Evolutionary conservation across 2,888 invertebrate species (phyloP).

Genomic region (Clostera curtula): DNA sequence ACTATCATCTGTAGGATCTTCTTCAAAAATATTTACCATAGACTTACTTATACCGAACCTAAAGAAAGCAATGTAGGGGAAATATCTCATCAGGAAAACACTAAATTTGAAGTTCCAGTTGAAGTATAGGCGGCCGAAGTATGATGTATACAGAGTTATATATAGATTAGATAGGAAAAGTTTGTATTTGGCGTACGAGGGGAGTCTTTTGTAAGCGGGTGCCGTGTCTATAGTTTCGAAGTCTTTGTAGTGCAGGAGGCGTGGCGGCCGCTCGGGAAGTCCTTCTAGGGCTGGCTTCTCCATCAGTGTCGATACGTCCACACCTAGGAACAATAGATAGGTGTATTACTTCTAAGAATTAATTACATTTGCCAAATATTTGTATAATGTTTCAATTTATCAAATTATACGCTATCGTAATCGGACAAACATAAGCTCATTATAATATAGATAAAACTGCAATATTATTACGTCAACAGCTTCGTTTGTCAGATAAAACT

Average conservation of each 20-base stretch:
- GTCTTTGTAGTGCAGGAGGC: conserved; percentile 51
- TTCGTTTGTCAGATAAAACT: too few species aligned
- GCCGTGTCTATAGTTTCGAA: conserved; percentile 52
- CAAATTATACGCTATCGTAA: too few species aligned
- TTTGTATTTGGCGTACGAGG: conserved; percentile 37
- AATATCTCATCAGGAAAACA: conserved; percentile 77
- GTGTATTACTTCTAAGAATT: neutral
- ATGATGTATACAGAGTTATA: conserved; percentile 47
- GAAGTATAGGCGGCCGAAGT: conserved; percentile 74
- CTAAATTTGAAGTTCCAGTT: conserved; percentile 76
- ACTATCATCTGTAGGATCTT: conserved; percentile 46
- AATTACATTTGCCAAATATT: too few species aligned
- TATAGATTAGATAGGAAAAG: conserved; percentile 29
- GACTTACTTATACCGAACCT: conserved; percentile 77
- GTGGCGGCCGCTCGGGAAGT: conserved; percentile 29
- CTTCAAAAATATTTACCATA: conserved; percentile 73
- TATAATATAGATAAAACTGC: too few species aligned
- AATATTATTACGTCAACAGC: too few species aligned
- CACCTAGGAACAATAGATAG: conserved; percentile 31
- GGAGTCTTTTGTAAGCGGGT: conserved; percentile 55
- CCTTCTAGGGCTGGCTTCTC: conserved; percentile 36
- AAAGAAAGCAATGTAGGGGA: conserved; percentile 81
- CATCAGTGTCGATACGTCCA: conserved; percentile 37
- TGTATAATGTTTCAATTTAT: too few species aligned
- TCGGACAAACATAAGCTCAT: too few species aligned